These are phyloP conservation scores for Elephantulus edwardii DNA, from an alignment of 2,113 vertebrate species.

Conservation along the genomic window DNA sequence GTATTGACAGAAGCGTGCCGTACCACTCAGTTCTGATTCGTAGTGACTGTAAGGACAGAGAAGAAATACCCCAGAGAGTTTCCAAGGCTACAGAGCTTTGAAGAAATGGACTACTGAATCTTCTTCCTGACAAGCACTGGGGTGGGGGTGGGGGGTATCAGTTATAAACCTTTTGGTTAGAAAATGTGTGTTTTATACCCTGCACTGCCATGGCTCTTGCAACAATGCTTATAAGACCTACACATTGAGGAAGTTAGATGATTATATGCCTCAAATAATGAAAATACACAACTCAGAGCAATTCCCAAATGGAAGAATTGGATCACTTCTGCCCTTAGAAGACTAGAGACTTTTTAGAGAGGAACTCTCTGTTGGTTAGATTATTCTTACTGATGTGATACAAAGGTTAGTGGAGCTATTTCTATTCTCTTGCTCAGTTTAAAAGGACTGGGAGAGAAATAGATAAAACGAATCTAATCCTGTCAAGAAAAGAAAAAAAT, in stretches of 20 bases:
- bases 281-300: background rate
- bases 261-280: background rate
- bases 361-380: background rate
- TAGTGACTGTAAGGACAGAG: too few species aligned
- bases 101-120: too few species aligned
- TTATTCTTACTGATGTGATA: slow-evolving; percentile 25
- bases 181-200: too few species aligned
- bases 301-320: background rate
- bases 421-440: slow-evolving; percentile 12
- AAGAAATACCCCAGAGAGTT: too few species aligned
- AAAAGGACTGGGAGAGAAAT: background rate
- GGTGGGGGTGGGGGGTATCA: too few species aligned
- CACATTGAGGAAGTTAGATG: background rate
- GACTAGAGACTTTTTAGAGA: background rate
- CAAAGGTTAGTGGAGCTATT: background rate
- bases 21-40: too few species aligned
- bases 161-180: too few species aligned
- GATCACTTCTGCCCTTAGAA: background rate
- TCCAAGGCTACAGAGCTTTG: too few species aligned
- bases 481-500: background rate
- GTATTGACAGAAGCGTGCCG: too few species aligned
- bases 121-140: too few species aligned
- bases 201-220: too few species aligned
- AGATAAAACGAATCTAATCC: slow-evolving; percentile 27
- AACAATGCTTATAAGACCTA: background rate